Base-by-base conservation (phyloP, 2,797 vertebrate genomes). In the Malurus leucopterus region DNA sequence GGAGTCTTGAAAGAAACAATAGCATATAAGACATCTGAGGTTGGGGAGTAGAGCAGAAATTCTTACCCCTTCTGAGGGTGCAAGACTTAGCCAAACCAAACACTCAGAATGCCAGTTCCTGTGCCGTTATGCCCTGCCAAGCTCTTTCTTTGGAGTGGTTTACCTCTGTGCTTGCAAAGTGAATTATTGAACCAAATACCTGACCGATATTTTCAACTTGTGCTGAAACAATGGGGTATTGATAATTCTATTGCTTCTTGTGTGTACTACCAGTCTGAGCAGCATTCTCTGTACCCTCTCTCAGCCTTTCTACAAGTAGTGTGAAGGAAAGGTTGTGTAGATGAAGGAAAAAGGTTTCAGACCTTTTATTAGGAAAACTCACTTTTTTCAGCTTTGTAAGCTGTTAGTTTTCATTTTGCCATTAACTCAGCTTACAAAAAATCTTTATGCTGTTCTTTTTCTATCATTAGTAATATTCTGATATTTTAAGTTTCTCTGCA, bases 1-100 rank as follows among this genome's bases (percentile, higher is more conserved):
- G 8, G 36, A 83, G 44, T 89, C 63, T 88, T 86, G 83, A 87
- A 94, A 89, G 18, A 20, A 91, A 86, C 61, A 90, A 81, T 58
- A 81, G 26, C 23, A 67, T 76, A 32, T 61, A 69, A 88, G 74
- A 69, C 8, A 36, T 86, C 44, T 20, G 44, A 26, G 49, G 44
- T 9, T 9, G 9, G 13, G 11, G 14, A 12, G 40, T 18, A 84
- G 59, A 54, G 23, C 9, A 72, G 26, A 86, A 84, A 77, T 73
- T 51, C 30, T 68, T 80, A 8, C 21, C 46, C 6, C 30, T 80
- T 73, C 47, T 47, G 46, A 11, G 40, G 21, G 6, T 36, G 22
- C 27, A 9, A 36, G 18, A 51, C 20, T 57, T 73, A 50, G 74
- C 86, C 95, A 95, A 96, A 90, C 16, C 57, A 95, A 95, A 95